These are phyloP conservation scores for Metopolophium dirhodum DNA, from an alignment of 1,140 invertebrate species.

Conservation along the genomic window DNA sequence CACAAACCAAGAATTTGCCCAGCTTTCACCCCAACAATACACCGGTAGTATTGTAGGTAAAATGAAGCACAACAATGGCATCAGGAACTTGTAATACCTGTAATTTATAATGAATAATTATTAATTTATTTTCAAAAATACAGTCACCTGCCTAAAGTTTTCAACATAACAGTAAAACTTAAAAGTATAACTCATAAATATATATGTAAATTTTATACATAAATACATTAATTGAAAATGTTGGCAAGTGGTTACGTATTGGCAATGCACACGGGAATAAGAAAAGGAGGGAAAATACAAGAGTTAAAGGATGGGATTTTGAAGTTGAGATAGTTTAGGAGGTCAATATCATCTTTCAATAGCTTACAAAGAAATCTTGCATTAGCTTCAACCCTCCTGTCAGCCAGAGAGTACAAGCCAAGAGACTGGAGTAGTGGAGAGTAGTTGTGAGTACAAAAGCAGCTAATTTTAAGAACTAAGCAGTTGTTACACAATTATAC, in stretches of 20 bases:
- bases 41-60: constrained; percentile 85
- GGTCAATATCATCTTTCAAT: no score
- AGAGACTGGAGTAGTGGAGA: no score
- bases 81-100: constrained; percentile 83
- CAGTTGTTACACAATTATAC: no score
- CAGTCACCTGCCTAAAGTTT: neutral
- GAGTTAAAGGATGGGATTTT: neutral
- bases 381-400: no score
- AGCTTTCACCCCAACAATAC: constrained; percentile 83
- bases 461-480: no score
- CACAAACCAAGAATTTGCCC: constrained; percentile 81
- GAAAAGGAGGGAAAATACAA: neutral
- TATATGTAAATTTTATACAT: no score
- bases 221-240: no score
- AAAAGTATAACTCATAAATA: neutral
- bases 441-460: no score
- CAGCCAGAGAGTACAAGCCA: no score
- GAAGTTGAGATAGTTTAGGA: neutral
- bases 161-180: neutral
- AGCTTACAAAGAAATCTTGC: no score
- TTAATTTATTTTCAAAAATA: neutral
- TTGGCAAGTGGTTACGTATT: neutral
- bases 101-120: constrained; percentile 58
- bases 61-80: constrained; percentile 84
- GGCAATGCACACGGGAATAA: neutral